Evolutionary conservation across 2,797 vertebrate species (phyloP).

Genomic region (Lepilemur ruficaudatus): DNA sequence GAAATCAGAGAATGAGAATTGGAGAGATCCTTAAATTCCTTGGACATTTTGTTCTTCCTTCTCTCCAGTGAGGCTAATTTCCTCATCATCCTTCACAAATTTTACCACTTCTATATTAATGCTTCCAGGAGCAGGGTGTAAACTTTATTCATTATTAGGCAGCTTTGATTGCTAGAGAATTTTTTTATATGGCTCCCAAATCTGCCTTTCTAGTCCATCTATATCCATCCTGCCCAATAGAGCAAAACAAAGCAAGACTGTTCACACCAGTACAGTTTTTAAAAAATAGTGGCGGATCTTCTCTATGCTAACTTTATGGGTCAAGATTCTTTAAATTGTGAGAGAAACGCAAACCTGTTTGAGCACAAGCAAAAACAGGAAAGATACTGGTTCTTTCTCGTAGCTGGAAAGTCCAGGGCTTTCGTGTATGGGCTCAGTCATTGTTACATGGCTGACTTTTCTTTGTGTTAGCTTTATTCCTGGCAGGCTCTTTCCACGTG

Average conservation of each 20-base stretch:
- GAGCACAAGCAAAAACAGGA: neutral
- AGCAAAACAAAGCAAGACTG: neutral
- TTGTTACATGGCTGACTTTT: neutral
- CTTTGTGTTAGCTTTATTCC: neutral
- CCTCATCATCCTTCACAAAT: neutral
- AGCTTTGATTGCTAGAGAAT: neutral
- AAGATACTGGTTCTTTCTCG: neutral
- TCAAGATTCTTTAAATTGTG: neutral
- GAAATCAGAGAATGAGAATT: neutral
- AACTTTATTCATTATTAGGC: neutral
- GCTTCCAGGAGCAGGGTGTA: neutral
- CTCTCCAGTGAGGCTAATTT: neutral
- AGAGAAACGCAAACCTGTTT: neutral
- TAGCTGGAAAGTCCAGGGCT: neutral
- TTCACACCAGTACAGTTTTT: neutral
- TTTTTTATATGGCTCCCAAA: neutral
- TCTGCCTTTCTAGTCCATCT: neutral
- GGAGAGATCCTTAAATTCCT: neutral
- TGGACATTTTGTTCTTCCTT: neutral
- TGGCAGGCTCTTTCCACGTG: neutral
- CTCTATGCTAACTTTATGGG: neutral
- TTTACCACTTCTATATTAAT: neutral
- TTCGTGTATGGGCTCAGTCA: neutral
- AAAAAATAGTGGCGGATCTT: neutral
- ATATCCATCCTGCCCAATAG: neutral